Conservation (phyloP, 2,797 vertebrate species). For the Myotis myotis region DNA sequence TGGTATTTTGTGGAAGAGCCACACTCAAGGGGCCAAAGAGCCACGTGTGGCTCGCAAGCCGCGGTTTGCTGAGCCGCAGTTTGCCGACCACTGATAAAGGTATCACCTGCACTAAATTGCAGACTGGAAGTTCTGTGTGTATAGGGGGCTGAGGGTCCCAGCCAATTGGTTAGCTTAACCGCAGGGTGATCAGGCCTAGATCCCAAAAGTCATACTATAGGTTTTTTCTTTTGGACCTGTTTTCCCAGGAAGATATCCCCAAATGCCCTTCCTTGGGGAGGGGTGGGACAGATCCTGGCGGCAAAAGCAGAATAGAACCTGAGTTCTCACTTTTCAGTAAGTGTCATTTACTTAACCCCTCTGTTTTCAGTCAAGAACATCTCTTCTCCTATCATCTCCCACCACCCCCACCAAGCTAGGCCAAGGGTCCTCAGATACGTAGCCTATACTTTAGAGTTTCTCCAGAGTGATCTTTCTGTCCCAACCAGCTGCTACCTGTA, state of each 20-base stretch:
- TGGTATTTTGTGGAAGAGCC: too few relatives aligned
- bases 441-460: background rate
- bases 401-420: background rate
- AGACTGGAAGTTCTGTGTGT: background rate
- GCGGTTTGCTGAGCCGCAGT: too few relatives aligned
- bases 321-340: background rate
- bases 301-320: background rate
- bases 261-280: background rate
- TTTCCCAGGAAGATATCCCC: background rate
- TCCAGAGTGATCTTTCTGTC: background rate
- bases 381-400: background rate
- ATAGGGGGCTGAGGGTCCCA: too few relatives aligned
- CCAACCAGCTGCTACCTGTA: background rate
- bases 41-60: too few relatives aligned
- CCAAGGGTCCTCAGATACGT: background rate
- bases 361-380: background rate
- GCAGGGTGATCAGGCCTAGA: background rate
- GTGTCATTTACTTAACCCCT: background rate
- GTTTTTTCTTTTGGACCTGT: background rate
- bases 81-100: too few relatives aligned
- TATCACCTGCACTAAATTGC: background rate
- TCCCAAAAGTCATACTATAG: background rate
- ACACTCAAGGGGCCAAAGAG: too few relatives aligned
- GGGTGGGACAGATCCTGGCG: background rate
- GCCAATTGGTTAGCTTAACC: background rate